A percentile compares a stretch with the other conserved stretches of the same genome.
Evolutionary conservation across 2,797 vertebrate species (phyloP).

Genomic region (Taenioides sp.): DNA sequence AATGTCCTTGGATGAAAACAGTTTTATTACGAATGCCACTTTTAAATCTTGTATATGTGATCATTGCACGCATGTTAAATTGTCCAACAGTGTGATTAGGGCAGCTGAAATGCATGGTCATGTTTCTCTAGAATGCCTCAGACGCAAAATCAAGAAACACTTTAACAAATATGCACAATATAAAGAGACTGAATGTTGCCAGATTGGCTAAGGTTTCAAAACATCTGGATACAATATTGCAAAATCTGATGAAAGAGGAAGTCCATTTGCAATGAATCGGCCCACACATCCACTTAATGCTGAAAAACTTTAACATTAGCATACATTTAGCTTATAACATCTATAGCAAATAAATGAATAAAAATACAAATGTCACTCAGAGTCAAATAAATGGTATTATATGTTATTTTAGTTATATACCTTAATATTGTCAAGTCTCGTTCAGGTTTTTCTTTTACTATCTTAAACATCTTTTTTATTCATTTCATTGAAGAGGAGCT

Average conservation of each 20-base stretch:
- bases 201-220: constrained; percentile 10
- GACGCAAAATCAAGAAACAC: constrained; percentile 37
- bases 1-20: constrained; percentile 32
- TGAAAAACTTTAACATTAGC: background rate
- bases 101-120: constrained; percentile 18
- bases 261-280: constrained; percentile 38
- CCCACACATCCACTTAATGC: constrained; percentile 23
- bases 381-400: background rate
- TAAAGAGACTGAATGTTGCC: constrained; percentile 10
- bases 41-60: background rate
- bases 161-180: constrained; percentile 27
- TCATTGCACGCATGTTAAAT: constrained; percentile 23
- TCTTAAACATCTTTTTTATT: too few relatives aligned
- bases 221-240: constrained; percentile 41
- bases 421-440: background rate
- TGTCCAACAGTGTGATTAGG: constrained; percentile 22
- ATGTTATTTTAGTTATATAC: too few relatives aligned
- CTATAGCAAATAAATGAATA: background rate
- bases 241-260: constrained; percentile 30
- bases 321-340: background rate
- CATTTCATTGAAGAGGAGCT: too few relatives aligned
- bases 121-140: constrained; percentile 13
- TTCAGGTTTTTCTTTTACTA: background rate
- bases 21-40: background rate
- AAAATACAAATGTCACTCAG: background rate